Evolutionary conservation across 2,113 vertebrate genomes (phyloP).

Genomic region (Pluvialis apricaria): DNA sequence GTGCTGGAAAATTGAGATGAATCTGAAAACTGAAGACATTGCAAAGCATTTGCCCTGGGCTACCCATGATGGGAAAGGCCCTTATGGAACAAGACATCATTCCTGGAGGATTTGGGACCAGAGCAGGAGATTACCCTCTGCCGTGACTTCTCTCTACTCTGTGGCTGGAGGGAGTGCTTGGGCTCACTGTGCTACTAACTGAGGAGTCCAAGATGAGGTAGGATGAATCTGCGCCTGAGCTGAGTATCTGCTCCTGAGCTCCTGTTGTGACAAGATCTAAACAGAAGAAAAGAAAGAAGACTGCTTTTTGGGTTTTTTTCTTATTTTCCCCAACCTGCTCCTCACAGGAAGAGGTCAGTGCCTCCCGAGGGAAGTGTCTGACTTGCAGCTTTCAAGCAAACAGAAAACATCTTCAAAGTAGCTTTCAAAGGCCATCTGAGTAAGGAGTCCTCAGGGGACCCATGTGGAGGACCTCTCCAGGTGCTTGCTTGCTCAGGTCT

Average conservation of each 20-base stretch:
- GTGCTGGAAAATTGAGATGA: not conserved
- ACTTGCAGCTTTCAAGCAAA: not conserved
- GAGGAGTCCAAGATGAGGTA: not conserved
- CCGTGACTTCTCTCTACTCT: not conserved
- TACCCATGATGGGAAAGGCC: rapidly evolving
- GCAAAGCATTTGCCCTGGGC: not conserved
- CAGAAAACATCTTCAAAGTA: not conserved
- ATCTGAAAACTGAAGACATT: not conserved
- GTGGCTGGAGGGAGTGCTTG: not conserved
- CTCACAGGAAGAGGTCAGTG: not conserved
- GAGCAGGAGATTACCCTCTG: not conserved
- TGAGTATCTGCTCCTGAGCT: not conserved
- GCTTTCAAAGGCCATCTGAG: not conserved
- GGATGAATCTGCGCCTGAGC: not conserved
- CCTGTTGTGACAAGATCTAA: not conserved
- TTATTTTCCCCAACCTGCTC: not conserved
- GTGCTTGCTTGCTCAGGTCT: not conserved
- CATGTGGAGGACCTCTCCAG: not conserved
- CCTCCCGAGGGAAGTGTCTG: not conserved
- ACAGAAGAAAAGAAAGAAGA: not conserved
- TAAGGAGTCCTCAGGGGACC: not conserved
- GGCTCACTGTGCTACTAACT: rapidly evolving
- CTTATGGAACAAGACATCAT: not conserved
- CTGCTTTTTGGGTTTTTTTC: too few relatives aligned
- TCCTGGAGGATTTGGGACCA: not conserved